These are phyloP conservation scores for Parnassius glacialis DNA, from an alignment of 2,888 invertebrate species.

Conservation along the genomic window DNA sequence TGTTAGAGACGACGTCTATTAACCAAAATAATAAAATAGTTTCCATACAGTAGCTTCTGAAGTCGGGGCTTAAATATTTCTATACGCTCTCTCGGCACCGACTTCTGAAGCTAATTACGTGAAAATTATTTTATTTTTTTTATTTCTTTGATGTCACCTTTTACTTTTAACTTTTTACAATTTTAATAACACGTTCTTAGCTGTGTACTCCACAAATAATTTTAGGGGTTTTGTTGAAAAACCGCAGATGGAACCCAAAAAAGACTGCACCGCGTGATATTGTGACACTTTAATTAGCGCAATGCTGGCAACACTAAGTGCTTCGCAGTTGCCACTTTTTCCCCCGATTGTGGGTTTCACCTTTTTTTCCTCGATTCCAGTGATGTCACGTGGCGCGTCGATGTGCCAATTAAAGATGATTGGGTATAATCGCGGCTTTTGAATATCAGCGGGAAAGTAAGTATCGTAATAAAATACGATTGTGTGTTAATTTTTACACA, in stretches of 20 bases:
- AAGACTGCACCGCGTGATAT: slow-evolving; percentile 42
- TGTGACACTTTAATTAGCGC: slow-evolving; percentile 63
- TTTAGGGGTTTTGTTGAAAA: no score
- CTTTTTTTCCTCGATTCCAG: slow-evolving; percentile 41
- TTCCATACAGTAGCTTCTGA: no score
- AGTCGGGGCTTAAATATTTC: no score
- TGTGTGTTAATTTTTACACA: not conserved
- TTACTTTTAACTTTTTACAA: no score
- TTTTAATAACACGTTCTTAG: no score
- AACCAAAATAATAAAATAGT: no score
- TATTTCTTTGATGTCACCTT: no score
- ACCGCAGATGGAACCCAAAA: slow-evolving; percentile 35
- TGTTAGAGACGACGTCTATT: no score
- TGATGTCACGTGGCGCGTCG: slow-evolving; percentile 40
- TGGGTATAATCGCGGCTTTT: slow-evolving; percentile 33
- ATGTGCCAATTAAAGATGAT: slow-evolving; percentile 56
- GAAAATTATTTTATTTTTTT: no score
- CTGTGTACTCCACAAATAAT: no score
- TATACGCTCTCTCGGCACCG: no score
- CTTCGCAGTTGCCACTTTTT: slow-evolving; percentile 61
- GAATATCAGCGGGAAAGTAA: slow-evolving; percentile 4
- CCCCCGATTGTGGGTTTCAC: slow-evolving; percentile 43
- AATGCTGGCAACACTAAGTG: slow-evolving; percentile 51
- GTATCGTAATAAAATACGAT: not conserved
- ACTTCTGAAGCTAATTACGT: no score